Base-by-base conservation (phyloP, 2,113 vertebrate species). In the Ploceus nigricollis region DNA sequence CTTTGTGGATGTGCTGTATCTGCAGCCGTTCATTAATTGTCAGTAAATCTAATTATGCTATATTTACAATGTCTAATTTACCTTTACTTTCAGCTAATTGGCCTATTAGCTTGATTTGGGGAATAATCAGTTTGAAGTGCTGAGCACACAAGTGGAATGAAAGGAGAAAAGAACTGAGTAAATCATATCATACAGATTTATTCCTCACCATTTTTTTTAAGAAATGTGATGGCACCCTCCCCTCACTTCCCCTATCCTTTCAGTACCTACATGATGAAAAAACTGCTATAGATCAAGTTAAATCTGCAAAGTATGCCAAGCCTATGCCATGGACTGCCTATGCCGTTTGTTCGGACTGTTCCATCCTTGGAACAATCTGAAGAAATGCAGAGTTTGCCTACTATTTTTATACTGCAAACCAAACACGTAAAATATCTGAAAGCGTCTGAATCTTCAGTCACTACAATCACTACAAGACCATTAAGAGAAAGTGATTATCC, bases 11-110 rank as follows among this genome's bases (percentile, higher is more conserved):
- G 44, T 79, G 23, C 37, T 94, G 64, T 69, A 88, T 95, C 82
- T 92, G 64, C 57, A 88, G 68, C 50, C 96, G 94, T 89, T 95
- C 83, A 97, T 96, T 86, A 97, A 88, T 85, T 96, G 57, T 56
- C 47, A 70, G 64, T 83, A 97, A 96, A 97, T 81, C 61, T 86
- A 96, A 96, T 97, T 93, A 95, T 64, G 40, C 47, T 76, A 72
- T 91, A 82, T 85, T 97, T 90, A 87, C 64, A 86, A 93, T 91
- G 90, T 91, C 82, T 96, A 90, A 96, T 97, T 94, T 97, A 96
- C 91, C 95, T 96, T 97, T 95, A 56, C 76, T 96, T 97, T 97
- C 56, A 94, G 69, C 50, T 94, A 96, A 97, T 96, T 96, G 91
- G 53, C 76, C 91, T 96, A 95, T 96, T 96, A 94, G 6, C 39